Evolutionary conservation across 2,888 invertebrate genomes (phyloP), one percentile per base, ranked within the genome.

Genomic region (Ypsolopha scabrella): DNA sequence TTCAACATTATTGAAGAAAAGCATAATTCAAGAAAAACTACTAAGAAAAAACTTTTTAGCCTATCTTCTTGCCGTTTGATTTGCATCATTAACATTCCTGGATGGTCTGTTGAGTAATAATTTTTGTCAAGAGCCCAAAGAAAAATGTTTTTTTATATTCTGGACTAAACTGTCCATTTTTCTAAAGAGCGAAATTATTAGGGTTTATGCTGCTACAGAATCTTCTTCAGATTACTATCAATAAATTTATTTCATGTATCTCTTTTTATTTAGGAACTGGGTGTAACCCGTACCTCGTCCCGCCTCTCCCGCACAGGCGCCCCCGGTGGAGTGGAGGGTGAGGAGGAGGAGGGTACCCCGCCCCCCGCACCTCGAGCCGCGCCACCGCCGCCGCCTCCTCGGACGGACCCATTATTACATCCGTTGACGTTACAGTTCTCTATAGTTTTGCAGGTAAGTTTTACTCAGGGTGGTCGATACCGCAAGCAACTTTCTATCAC

Each of bases 341-440:
- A 55, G 86, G 90, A 58, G 88, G 90, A 60, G 80, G 89, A 45
- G 88, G 91, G 64, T 48, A 58, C 53, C 7, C 51, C 56, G 4
- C 64, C 62, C 38, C 58, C 64, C 55, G 54, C 68, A 38, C 63
- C 60, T 37, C 57, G 58, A 39, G 72, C 60, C 52, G 68, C 60
- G 46, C 62, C 65, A 33, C 60, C 53, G 55, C 61, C 55, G 51
- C 67, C 45, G 52, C 60, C 53, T 57, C 67, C 56, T 57, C 88
- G 91, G 55, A 88, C 91, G 24, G 72, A 94, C 34, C 78, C 94
- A 36, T 93, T 94, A 63, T 96, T 96, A 0, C 88, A 96, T 55
- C 93, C 94, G 13, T 92, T 96, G 89, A 95, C 96, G 72, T 96
- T 96, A 80, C 93, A 94, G 53, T 90, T 96, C 35, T 24, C 8